Percentiles rank a stretch among this genome's conserved stretches.
phyloP scores from a whole-genome alignment of 2,113 vertebrate species.

The Gallinago media region DNA sequence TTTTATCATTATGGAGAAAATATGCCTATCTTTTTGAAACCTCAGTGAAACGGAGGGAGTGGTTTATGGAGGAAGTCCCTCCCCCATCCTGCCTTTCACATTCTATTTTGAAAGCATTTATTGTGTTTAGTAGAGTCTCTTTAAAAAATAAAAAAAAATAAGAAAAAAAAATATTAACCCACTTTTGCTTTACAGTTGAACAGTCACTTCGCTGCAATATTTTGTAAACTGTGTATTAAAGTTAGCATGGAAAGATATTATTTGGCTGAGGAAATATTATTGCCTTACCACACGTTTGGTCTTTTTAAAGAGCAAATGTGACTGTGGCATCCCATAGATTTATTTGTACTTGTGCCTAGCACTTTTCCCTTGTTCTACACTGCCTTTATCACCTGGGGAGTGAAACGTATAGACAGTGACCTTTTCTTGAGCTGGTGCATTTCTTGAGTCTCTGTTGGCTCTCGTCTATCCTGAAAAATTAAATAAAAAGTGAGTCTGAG shows the following conservation, averaged over 20 bases:
- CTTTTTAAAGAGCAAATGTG: background rate
- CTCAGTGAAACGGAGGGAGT: background rate
- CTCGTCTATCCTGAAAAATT: background rate
- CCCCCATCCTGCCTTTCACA: background rate
- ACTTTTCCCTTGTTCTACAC: background rate
- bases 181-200: background rate
- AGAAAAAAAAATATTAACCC: background rate
- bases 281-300: background rate
- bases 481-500: background rate
- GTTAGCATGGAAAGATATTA: background rate
- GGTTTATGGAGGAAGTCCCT: background rate
- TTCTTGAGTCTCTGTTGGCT: background rate
- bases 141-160: background rate
- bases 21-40: background rate
- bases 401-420: background rate
- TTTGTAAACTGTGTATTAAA: background rate
- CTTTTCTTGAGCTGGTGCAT: background rate
- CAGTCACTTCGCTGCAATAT: background rate
- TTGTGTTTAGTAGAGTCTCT: background rate
- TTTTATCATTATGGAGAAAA: background rate
- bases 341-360: background rate
- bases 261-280: background rate
- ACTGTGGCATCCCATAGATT: background rate
- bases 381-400: background rate
- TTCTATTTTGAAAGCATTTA: background rate